phyloP scores from a whole-genome alignment of 30 jellyfish, hydroid and myxozoan species.

The Phacellophora camtschatica region DNA sequence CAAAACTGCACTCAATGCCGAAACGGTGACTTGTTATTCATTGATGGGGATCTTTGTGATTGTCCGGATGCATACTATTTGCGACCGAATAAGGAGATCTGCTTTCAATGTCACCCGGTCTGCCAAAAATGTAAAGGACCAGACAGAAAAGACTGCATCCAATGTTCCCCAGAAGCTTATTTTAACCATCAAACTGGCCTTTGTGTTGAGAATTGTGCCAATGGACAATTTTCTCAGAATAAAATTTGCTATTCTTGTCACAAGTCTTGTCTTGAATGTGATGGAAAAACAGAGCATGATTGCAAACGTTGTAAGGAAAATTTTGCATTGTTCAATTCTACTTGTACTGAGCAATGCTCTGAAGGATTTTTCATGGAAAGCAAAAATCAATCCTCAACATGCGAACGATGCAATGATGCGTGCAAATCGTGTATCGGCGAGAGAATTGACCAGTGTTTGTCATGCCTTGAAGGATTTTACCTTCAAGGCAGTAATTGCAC shows the following conservation, averaged over 20 bases:
- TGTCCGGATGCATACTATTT: slow-evolving; percentile 35
- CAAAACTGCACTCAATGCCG: slow-evolving; percentile 32
- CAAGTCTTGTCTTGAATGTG: slow-evolving; percentile 56
- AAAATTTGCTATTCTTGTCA: slow-evolving; percentile 71
- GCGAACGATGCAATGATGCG: slow-evolving; percentile 3
- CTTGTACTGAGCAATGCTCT: slow-evolving; percentile 62
- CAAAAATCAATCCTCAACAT: not conserved
- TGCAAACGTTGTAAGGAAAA: slow-evolving; percentile 43
- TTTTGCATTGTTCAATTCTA: slow-evolving; percentile 11
- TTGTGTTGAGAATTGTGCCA: slow-evolving; percentile 15
- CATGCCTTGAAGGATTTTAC: slow-evolving; percentile 27
- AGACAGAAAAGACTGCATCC: slow-evolving; percentile 9
- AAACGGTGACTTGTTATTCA: not conserved
- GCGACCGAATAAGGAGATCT: not conserved
- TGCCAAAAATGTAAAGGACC: slow-evolving; percentile 20
- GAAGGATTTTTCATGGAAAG: slow-evolving; percentile 23
- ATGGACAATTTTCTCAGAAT: not conserved
- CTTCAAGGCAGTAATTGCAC: slow-evolving; percentile 31
- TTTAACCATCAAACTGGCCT: not conserved
- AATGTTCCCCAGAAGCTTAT: slow-evolving; percentile 22
- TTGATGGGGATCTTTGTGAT: not conserved
- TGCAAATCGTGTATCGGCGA: slow-evolving; percentile 41
- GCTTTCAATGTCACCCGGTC: not conserved
- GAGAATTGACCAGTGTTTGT: slow-evolving; percentile 12
- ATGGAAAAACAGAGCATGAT: slow-evolving; percentile 21